Conservation (phyloP, 1,140 invertebrate species). For the Sminthurides bifidus region DNA sequence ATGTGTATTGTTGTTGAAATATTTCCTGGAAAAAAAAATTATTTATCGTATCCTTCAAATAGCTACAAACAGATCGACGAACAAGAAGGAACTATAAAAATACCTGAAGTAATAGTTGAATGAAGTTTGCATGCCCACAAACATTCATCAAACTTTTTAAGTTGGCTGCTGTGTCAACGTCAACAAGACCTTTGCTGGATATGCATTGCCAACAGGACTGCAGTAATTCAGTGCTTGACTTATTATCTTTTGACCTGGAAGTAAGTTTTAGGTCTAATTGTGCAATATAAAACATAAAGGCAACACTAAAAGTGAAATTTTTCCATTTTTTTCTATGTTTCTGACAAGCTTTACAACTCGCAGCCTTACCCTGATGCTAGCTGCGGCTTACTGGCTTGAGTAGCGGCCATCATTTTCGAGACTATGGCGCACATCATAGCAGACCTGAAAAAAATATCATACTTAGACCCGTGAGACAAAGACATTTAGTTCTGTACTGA, state of each 20-base stretch:
- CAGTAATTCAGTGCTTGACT: constrained; percentile 12
- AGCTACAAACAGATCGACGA: constrained; percentile 2
- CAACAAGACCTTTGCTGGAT: constrained; percentile 13
- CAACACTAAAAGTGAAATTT: background rate
- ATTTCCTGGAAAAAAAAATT: constrained; percentile 20
- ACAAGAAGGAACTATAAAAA: background rate
- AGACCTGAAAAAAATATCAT: constrained; percentile 14
- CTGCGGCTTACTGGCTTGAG: constrained; percentile 7
- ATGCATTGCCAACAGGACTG: constrained; percentile 22
- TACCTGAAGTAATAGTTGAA: constrained; percentile 16
- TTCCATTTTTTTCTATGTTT: background rate
- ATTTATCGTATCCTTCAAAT: constrained; percentile 6
- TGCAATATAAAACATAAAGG: background rate
- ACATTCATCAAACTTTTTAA: constrained; percentile 22
- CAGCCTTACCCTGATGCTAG: background rate
- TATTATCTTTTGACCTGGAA: constrained; percentile 10
- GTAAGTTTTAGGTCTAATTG: background rate
- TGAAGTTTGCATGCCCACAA: constrained; percentile 16
- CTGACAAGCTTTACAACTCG: background rate
- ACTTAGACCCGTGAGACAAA: background rate
- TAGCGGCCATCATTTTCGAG: constrained; percentile 26
- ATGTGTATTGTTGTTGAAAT: constrained; percentile 12
- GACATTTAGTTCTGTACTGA: background rate
- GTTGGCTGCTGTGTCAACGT: constrained; percentile 22
- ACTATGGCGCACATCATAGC: constrained; percentile 23